A percentile compares a stretch with the other conserved stretches of the same genome.
phyloP scores from a whole-genome alignment of 2,888 invertebrate species.

The Biston betularia region DNA sequence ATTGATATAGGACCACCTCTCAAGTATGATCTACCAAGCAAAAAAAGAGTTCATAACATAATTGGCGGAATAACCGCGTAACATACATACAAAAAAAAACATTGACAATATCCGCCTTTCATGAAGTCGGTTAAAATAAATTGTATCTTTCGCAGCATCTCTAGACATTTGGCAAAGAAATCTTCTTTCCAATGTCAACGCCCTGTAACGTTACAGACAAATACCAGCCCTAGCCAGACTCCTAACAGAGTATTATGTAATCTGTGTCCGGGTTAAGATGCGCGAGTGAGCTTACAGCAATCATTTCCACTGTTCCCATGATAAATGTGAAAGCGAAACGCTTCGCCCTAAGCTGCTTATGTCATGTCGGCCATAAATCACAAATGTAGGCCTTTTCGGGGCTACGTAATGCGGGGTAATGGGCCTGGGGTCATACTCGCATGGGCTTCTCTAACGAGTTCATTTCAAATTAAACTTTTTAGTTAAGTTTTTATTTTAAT shows the following conservation, averaged over 20 bases:
- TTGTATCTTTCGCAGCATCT: too few species aligned
- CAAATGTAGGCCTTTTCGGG: constrained; percentile 14
- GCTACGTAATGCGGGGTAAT: neutral
- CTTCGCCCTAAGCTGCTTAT: constrained; percentile 32
- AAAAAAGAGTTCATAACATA: too few species aligned
- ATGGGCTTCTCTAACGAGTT: neutral
- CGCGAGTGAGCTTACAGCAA: constrained; percentile 5
- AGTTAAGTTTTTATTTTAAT: too few species aligned
- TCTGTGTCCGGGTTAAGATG: neutral
- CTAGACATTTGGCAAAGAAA: neutral
- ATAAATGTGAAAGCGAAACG: constrained; percentile 29
- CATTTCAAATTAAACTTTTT: neutral
- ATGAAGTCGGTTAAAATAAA: too few species aligned
- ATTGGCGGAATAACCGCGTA: too few species aligned
- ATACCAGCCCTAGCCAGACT: neutral
- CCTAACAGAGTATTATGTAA: too few species aligned
- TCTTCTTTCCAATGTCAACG: neutral
- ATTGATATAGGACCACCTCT: too few species aligned
- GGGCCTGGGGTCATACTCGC: neutral
- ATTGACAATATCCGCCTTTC: too few species aligned
- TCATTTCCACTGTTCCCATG: constrained; percentile 24
- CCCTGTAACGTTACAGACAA: neutral
- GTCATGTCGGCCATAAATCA: constrained; percentile 33
- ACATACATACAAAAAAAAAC: too few species aligned
- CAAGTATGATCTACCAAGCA: too few species aligned